Evolutionary conservation across 2,113 vertebrate species (phyloP), one percentile per base, ranked within the genome.

Genomic region (Caracal caracal): DNA sequence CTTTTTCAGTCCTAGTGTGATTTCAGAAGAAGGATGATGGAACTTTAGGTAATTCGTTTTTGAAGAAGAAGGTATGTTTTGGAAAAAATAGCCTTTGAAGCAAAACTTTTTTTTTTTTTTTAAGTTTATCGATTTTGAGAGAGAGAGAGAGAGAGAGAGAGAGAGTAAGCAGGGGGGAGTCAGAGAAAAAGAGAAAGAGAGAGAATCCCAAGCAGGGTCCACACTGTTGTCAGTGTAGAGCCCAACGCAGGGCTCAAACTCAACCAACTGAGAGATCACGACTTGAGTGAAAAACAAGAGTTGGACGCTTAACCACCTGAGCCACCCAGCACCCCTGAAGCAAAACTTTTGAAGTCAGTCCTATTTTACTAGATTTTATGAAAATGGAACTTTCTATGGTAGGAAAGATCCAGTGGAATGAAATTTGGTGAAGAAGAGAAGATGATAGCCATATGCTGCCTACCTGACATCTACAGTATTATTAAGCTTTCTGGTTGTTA

Each of bases 401-500:
- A 12, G 47, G 19, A 40, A 30, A 8, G n/a, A 73, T 22, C 56
- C 26, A 19, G 17, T 65, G 87, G 75, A 86, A 71, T 81, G 66
- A 83, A 89, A 78, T 93, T 95, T 33, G 47, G 22, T 66, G n/a
- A 87, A 92, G 73, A 94, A 76, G 6, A 49, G 78, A 65, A 40
- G 43, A 89, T 96, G 91, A 68, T 73, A 96, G 65, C 28, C 17
- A 5, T 37, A 11, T 66, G 68, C 68, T 94, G 80, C 95, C 80
- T 86, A 79, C 22, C 22, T 8, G 71, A 94, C 28, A 35, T 94
- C 92, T 47, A 94, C 75, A 79, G 33, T 51, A 51, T 96, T 59
- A 59, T 96, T 83, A 76, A 88, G 84, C 76, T 96, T 71, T 35
- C 80, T 86, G 56, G 15, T 79, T 95, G 65, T 89, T 93, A 90